phyloP scores from a whole-genome alignment of 2,888 invertebrate genomes.

The Melolontha melolontha region DNA sequence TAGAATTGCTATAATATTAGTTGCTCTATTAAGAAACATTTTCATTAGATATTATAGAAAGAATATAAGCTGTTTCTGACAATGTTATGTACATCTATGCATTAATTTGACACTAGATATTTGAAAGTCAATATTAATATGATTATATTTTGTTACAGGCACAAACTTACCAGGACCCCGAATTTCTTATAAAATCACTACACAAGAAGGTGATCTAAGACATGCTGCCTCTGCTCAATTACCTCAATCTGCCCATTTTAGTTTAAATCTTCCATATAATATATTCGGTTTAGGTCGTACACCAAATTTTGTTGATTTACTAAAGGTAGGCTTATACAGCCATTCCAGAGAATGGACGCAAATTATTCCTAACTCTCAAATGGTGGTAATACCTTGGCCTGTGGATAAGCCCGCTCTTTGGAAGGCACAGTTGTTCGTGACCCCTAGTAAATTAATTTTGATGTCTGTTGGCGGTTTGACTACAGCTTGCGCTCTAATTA shows the following conservation, averaged over 20 bases:
- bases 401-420: constrained; percentile 81
- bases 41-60: too few relatives aligned
- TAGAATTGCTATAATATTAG: not conserved
- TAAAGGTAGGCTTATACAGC: constrained; percentile 84
- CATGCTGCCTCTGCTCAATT: constrained; percentile 88
- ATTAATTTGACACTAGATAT: too few relatives aligned
- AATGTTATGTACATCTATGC: too few relatives aligned
- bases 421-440: constrained; percentile 93
- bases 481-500: constrained; percentile 87
- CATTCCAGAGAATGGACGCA: constrained; percentile 85
- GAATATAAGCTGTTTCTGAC: too few relatives aligned
- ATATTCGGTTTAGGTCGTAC: constrained; percentile 98
- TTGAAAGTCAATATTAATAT: too few relatives aligned
- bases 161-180: constrained; percentile 94
- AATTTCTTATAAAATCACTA: constrained; percentile 87
- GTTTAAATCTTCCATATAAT: constrained; percentile 94
- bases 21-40: not conserved
- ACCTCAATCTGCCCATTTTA: constrained; percentile 91
- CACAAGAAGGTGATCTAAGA: constrained; percentile 86
- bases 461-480: constrained; percentile 90
- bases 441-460: constrained; percentile 93
- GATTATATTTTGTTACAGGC: constrained; percentile 61
- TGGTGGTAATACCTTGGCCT: constrained; percentile 93
- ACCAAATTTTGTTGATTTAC: constrained; percentile 95
- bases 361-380: constrained; percentile 97